Conservation (phyloP, 2,113 vertebrate genomes). For the Perccottus glenii region DNA sequence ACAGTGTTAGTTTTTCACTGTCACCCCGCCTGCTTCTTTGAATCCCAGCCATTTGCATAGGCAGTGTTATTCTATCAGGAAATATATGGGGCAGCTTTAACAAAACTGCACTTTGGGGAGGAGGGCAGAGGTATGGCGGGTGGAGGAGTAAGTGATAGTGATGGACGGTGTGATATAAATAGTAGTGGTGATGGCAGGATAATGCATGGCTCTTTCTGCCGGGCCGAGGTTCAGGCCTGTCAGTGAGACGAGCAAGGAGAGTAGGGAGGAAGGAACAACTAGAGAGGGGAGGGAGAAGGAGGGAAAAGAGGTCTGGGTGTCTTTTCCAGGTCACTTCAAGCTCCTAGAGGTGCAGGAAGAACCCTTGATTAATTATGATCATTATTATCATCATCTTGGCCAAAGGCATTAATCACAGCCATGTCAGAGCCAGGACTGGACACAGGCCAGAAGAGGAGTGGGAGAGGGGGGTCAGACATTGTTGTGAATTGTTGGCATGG, state of each 20-base stretch:
- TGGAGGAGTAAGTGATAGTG: constrained; percentile 82
- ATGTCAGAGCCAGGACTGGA: constrained; percentile 62
- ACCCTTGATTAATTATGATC: constrained; percentile 83
- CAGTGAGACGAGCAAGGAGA: constrained; percentile 72
- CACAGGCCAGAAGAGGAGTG: constrained; percentile 42
- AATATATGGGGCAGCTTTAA: constrained; percentile 83
- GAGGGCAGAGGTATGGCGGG: constrained; percentile 61
- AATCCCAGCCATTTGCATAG: constrained; percentile 78
- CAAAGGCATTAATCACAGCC: constrained; percentile 74
- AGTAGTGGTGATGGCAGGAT: constrained; percentile 84
- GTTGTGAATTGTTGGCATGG: constrained; percentile 48
- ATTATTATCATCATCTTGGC: constrained; percentile 80
- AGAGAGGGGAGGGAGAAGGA: constrained; percentile 18
- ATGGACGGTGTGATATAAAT: constrained; percentile 86
- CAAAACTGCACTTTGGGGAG: constrained; percentile 77
- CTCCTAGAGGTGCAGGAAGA: constrained; percentile 78
- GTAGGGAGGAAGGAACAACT: constrained; percentile 5
- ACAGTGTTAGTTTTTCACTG: constrained; percentile 72
- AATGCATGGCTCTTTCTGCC: constrained; percentile 81
- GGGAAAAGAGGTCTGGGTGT: constrained; percentile 63
- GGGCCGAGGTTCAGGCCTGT: constrained; percentile 79
- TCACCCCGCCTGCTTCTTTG: constrained; percentile 64
- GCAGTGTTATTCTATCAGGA: constrained; percentile 67
- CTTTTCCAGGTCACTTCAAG: constrained; percentile 79
- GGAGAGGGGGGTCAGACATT: constrained; percentile 26